phyloP scores from a whole-genome alignment of 1,140 invertebrate genomes.

The Rhizoglyphus robini region DNA sequence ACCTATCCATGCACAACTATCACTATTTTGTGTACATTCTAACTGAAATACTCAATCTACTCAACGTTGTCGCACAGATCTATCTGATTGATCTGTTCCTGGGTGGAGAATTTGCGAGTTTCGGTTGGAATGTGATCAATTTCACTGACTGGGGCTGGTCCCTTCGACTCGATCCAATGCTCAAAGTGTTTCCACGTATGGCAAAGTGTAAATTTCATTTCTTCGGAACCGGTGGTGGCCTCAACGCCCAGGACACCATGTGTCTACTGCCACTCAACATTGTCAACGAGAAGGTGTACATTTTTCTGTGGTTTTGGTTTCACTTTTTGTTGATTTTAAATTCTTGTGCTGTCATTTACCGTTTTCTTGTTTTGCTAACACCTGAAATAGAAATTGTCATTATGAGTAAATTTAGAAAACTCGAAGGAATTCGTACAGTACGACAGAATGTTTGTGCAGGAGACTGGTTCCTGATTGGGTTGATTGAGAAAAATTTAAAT shows the following conservation, averaged over 20 bases:
- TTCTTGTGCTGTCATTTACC: too few relatives aligned
- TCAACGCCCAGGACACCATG: conserved; percentile 29
- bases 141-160: conserved; percentile 61
- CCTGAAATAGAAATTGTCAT: too few relatives aligned
- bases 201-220: conserved; percentile 86
- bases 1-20: background rate
- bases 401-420: too few relatives aligned
- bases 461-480: too few relatives aligned
- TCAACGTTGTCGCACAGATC: conserved; percentile 78
- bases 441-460: too few relatives aligned
- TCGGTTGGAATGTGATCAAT: conserved; percentile 48
- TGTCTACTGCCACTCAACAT: conserved; percentile 38
- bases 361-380: too few relatives aligned
- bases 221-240: conserved; percentile 55
- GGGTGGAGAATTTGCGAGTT: conserved; percentile 41
- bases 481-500: too few relatives aligned
- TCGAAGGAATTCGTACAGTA: too few relatives aligned
- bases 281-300: too few relatives aligned
- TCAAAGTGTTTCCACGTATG: conserved; percentile 71
- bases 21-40: conserved; percentile 21
- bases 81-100: conserved; percentile 81
- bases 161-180: conserved; percentile 41
- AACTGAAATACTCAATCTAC: conserved; percentile 52
- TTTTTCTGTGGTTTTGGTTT: too few relatives aligned
- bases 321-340: too few relatives aligned